These are phyloP conservation scores for Elaphurus davidianus DNA, from an alignment of 2,113 vertebrate species.

Conservation along the genomic window DNA sequence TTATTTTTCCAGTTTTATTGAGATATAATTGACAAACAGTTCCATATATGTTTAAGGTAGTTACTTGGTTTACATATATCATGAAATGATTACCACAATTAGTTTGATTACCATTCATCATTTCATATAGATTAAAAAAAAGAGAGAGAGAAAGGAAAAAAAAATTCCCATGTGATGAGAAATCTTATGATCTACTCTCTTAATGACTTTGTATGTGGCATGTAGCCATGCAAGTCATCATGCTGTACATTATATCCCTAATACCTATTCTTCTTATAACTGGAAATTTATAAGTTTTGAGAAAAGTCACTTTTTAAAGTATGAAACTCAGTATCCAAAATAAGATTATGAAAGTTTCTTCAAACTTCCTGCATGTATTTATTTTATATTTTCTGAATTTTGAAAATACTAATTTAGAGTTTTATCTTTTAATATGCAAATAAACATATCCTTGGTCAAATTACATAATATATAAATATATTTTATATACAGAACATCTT, in stretches of 20 bases:
- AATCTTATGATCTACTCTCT: background rate
- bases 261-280: background rate
- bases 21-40: background rate
- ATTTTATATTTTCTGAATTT: background rate
- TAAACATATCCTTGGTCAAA: background rate
- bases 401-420: background rate
- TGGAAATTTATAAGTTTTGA: background rate
- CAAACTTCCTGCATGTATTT: background rate
- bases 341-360: background rate
- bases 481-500: background rate
- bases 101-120: background rate
- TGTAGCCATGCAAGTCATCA: too few relatives aligned
- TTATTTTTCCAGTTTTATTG: background rate
- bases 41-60: background rate
- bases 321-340: background rate
- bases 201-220: too few relatives aligned
- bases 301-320: background rate
- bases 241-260: background rate
- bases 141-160: background rate
- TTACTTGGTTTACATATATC: background rate
- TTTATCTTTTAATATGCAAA: background rate
- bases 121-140: background rate
- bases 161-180: background rate
- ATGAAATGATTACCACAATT: background rate
- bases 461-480: background rate